Base-by-base conservation (phyloP, 2,797 vertebrate genomes). In the Bryconaethiops microstoma region DNA sequence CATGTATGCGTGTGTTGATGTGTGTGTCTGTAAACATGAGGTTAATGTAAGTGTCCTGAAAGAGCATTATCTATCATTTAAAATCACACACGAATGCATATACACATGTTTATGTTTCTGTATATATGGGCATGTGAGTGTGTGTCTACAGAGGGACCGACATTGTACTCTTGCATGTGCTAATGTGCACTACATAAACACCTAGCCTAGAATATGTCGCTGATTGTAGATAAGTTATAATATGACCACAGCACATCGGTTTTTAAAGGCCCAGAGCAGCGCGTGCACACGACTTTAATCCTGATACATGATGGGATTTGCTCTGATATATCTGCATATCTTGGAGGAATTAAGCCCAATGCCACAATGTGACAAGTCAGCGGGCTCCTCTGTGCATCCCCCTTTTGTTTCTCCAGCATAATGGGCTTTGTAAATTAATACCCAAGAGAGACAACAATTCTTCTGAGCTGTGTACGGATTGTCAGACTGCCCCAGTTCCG, bases 371-470 rank as follows among this genome's bases (percentile, higher is more conserved):
- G 82, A 77, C 78, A 69, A 77, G 84, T 70, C 82, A 69, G 73
- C 77, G 76, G 85, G 71, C 79, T 89, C 86, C 82, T 81, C 84
- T 68, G 84, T 80, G 87, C 79, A 83, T 85, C 88, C 90, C 82
- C 78, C 89, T 89, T 91, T 92, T 93, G 90, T 92, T 91, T 89
- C 87, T 86, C 79, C 78, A 73, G 78, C 86, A 92, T 93, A 94
- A 94, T 92, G 88, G 91, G 89, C 91, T 93, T 94, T 94, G 92
- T 92, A 92, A 93, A 90, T 92, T 94, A 93, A 94, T 91, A 92
- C 94, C 90, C 88, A 83, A 80, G 91, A 92, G 91, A 93, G 89
- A 88, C 81, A 84, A 89, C 89, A 90, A 90, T 91, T 90, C 90
- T 90, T 88, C 85, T 87, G 89, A 92, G 88, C 88, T 77, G 19